Percentiles rank a stretch among this genome's conserved stretches.
phyloP scores from a whole-genome alignment of 2,888 invertebrate genomes.

The Cephus pulcher region DNA sequence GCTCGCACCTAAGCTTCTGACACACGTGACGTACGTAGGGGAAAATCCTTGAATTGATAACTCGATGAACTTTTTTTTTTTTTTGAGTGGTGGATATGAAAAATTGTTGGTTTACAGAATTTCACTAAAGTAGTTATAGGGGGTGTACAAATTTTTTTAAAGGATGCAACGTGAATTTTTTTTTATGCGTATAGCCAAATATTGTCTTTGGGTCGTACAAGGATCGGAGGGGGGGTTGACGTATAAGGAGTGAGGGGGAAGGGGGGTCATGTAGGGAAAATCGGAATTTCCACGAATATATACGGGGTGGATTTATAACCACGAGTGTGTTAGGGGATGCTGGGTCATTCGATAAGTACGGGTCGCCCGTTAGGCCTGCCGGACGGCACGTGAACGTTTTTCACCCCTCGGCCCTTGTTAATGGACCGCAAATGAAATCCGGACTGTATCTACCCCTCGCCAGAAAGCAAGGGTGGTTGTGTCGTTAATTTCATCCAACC shows the following conservation, averaged over 20 bases:
- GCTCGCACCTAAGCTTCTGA: too few species aligned
- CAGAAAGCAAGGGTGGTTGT: neutral
- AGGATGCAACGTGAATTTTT: neutral
- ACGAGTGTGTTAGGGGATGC: neutral
- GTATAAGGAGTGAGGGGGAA: too few species aligned
- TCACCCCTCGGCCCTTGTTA: neutral
- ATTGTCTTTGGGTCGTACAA: neutral
- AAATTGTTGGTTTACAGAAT: neutral
- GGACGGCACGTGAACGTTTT: neutral
- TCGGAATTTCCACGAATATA: neutral
- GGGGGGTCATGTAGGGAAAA: neutral
- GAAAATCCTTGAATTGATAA: neutral
- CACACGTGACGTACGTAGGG: neutral
- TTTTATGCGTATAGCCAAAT: neutral
- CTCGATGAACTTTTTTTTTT: neutral
- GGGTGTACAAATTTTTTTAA: neutral
- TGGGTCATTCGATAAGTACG: neutral
- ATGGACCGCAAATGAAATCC: constrained; percentile 27
- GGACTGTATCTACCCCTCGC: constrained; percentile 17
- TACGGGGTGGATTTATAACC: neutral
- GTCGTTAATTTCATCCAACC: constrained; percentile 26
- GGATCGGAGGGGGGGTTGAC: too few species aligned
- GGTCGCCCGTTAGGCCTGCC: neutral
- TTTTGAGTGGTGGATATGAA: too few species aligned
- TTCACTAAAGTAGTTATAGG: neutral